These are phyloP conservation scores for Laticauda colubrina DNA, from an alignment of 2,113 vertebrate species.

Conservation along the genomic window DNA sequence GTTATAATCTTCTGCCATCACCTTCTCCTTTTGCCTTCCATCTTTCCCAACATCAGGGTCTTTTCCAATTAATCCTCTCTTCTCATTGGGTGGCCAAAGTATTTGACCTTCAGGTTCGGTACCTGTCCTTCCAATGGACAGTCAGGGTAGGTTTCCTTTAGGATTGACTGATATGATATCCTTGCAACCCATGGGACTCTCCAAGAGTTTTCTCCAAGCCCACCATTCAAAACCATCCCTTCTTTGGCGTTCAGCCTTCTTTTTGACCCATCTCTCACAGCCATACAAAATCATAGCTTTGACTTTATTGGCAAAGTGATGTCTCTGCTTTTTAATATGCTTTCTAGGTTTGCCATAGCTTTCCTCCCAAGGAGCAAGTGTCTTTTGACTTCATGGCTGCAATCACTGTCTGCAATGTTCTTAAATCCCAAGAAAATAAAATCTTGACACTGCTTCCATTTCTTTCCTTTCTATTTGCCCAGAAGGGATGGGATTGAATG, in stretches of 20 bases:
- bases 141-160: neutral
- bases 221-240: neutral
- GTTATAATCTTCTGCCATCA: too few relatives aligned
- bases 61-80: too few relatives aligned
- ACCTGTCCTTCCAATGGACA: too few relatives aligned
- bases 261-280: neutral
- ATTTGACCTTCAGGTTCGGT: too few relatives aligned
- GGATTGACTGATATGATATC: neutral
- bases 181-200: neutral
- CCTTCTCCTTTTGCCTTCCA: too few relatives aligned
- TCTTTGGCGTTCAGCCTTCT: neutral
- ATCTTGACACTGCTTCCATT: neutral
- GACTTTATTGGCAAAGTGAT: neutral
- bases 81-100: too few relatives aligned
- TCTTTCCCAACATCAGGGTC: too few relatives aligned
- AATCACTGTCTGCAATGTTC: neutral
- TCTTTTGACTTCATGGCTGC: neutral
- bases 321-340: neutral
- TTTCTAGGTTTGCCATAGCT: neutral
- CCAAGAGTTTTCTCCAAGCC: neutral
- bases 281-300: neutral
- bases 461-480: neutral
- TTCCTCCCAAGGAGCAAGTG: neutral
- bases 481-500: neutral
- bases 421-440: neutral